Base-by-base conservation (phyloP, 2,113 vertebrate genomes). In the Anoura caudifer region DNA sequence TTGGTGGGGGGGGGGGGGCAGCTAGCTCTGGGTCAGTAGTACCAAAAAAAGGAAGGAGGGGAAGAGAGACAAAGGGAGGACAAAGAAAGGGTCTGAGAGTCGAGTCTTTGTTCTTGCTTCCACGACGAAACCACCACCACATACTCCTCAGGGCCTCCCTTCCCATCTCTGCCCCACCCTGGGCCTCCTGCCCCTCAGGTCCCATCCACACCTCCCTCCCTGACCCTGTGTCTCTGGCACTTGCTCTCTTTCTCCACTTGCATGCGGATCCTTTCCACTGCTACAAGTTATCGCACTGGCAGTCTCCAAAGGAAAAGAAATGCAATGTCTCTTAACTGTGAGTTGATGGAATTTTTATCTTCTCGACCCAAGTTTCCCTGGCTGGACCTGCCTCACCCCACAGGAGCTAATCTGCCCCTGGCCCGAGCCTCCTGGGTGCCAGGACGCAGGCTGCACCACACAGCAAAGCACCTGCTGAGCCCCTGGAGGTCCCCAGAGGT, bases 241-340 rank as follows among this genome's bases (percentile, higher is more conserved):
- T 22, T 45, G 2, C 63, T 28, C 70, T 81, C 73, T 70, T 73
- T 93, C 83, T 85, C 95, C 45, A 87, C 20, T 92, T 88, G 90
- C 38, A 72, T 14, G 70, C 61, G 82, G 59, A 94, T 59, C 90
- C 47, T 96, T 94, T 95, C 77, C 63, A 79, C 81, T 95, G 52
- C 85, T 91, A 54, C n/a, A 70, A 96, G 81, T 85, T 95, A 97
- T 97, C 96, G 63, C 82, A 93, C 95, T 96, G 96, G 97, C 96
- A 94, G 85, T 80, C 72, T 76, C 86, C 79, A 93, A 95, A 95
- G 95, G 97, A 97, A 98, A 98, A 96, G 91, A 90, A 96, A 63
- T 5, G 65, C 82, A 96, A 93, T 80, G 77, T 95, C 97, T 96
- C 87, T 38, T 4, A 52, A 82, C 89, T 86, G 76, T 87, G 70